Evolutionary conservation across 2,113 vertebrate genomes (phyloP).

Genomic region (Pristiophorus japonicus): DNA sequence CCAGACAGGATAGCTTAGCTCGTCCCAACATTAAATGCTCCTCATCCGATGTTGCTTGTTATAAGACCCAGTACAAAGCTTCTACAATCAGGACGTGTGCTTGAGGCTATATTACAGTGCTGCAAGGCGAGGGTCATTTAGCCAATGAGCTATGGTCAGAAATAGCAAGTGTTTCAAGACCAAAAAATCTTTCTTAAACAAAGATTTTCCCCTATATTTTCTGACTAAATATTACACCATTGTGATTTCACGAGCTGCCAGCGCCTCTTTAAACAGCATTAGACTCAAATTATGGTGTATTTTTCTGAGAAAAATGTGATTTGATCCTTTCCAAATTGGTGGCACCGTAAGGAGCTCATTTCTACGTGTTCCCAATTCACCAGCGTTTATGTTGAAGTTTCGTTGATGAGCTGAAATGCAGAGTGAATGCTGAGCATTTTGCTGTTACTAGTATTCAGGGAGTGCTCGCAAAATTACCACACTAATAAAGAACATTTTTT

Average conservation of each 20-base stretch:
- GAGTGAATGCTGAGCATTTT: background rate
- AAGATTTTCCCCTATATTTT: background rate
- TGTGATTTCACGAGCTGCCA: background rate
- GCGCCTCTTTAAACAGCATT: background rate
- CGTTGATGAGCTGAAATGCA: background rate
- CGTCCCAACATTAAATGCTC: background rate
- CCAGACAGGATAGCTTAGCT: background rate
- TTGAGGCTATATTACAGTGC: background rate
- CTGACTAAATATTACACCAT: background rate
- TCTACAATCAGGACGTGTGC: background rate
- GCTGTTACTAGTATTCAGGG: background rate
- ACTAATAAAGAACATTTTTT: background rate
- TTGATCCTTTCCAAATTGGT: background rate
- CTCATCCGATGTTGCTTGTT: background rate
- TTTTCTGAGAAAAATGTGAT: background rate
- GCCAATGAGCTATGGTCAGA: slow-evolving; percentile 25
- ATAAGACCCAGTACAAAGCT: background rate
- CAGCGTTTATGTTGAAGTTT: background rate
- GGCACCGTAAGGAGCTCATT: background rate
- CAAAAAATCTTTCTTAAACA: background rate
- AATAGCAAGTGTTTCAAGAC: background rate
- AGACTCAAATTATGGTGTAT: background rate
- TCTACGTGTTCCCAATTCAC: background rate
- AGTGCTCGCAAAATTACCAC: background rate
- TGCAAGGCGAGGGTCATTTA: background rate